Percentiles rank a stretch among this genome's conserved stretches.
These are phyloP conservation scores for Thamnaconus septentrionalis DNA, from an alignment of 2,113 vertebrate species.

Conservation along the genomic window DNA sequence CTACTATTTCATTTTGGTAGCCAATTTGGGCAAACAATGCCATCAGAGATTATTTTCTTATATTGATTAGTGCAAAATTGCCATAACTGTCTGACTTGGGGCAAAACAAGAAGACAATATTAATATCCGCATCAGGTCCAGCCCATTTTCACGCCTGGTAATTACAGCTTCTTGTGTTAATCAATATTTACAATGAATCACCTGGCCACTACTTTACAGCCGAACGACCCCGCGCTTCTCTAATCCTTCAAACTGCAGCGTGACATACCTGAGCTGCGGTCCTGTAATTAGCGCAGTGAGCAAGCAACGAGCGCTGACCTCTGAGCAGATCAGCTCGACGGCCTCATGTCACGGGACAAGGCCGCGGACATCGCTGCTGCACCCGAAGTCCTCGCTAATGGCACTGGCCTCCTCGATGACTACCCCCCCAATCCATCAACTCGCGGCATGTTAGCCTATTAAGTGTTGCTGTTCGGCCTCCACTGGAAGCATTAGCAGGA, in stretches of 20 bases:
- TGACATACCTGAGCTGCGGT: slow-evolving; percentile 3
- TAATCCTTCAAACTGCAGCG: slow-evolving; percentile 6
- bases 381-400: slow-evolving; percentile 32
- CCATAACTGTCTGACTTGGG: too few relatives aligned
- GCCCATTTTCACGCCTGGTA: not conserved
- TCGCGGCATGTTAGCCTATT: slow-evolving; percentile 37
- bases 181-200: slow-evolving; percentile 20
- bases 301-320: slow-evolving; percentile 32
- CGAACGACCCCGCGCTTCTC: too few relatives aligned
- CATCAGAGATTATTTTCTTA: too few relatives aligned
- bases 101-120: too few relatives aligned
- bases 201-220: too few relatives aligned
- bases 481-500: slow-evolving; percentile 30
- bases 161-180: not conserved
- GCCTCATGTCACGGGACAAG: slow-evolving; percentile 33
- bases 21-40: too few relatives aligned
- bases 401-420: slow-evolving; percentile 35
- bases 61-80: too few relatives aligned
- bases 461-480: slow-evolving; percentile 27
- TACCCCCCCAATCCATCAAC: slow-evolving; percentile 50
- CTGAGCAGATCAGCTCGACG: slow-evolving; percentile 4
- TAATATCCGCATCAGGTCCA: too few relatives aligned
- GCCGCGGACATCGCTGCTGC: slow-evolving; percentile 18
- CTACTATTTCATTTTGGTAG: too few relatives aligned
- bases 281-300: slow-evolving; percentile 12